Conservation (phyloP, 2,113 vertebrate genomes). For the Tringa solitaria region DNA sequence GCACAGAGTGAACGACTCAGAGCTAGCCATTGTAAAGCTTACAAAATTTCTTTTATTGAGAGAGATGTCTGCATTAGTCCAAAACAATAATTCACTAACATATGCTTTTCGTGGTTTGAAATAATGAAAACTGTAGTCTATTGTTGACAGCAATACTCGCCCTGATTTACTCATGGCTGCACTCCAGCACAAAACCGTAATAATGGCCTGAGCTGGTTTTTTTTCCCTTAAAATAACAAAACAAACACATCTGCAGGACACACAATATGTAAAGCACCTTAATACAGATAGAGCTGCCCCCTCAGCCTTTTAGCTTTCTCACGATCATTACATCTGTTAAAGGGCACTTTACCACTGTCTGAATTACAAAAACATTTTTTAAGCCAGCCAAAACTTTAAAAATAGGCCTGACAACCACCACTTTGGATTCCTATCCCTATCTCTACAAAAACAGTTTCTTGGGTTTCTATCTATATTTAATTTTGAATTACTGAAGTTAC, state of each 20-base stretch:
- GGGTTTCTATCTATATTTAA: background rate
- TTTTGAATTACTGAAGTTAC: background rate
- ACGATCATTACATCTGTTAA: background rate
- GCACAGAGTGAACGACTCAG: background rate
- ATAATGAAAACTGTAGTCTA: background rate
- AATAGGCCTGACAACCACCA: background rate
- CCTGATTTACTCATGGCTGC: background rate
- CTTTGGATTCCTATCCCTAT: background rate
- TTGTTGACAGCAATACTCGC: background rate
- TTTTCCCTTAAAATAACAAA: background rate
- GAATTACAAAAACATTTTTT: background rate
- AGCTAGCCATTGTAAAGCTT: background rate
- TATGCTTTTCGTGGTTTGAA: background rate
- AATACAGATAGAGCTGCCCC: background rate
- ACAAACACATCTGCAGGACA: background rate
- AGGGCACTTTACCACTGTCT: background rate
- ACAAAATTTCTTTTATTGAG: background rate
- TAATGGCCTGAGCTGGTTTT: background rate
- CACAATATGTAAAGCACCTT: background rate
- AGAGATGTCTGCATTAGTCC: background rate
- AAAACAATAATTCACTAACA: background rate
- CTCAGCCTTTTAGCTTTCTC: background rate
- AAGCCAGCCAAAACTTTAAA: background rate
- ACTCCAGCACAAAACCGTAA: background rate
- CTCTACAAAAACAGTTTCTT: background rate